Evolutionary conservation across 2,888 invertebrate genomes (phyloP).

Genomic region (Scaptomyza parva): DNA sequence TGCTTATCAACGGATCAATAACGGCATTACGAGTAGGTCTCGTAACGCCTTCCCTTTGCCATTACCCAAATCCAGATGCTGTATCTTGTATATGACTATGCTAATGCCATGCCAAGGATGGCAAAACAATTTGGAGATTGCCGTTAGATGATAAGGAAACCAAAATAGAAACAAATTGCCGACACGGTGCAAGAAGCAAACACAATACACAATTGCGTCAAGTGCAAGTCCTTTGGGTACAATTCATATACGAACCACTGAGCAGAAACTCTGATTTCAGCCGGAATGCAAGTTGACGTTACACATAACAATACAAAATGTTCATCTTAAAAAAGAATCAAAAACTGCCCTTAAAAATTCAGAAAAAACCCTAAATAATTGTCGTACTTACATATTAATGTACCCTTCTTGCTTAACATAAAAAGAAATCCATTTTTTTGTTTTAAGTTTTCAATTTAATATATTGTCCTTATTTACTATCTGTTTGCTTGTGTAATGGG

Average conservation of each 20-base stretch:
- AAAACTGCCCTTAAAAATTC: conserved; percentile 2
- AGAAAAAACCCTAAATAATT: background rate
- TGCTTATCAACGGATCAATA: conserved; percentile 75
- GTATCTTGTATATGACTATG: conserved; percentile 51
- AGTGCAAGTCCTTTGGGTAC: conserved; percentile 76
- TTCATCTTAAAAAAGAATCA: background rate
- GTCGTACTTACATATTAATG: background rate
- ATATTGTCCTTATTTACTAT: background rate
- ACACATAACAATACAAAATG: background rate
- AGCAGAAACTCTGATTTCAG: conserved; percentile 32
- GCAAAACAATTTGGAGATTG: conserved; percentile 75
- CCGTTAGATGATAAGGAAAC: conserved; percentile 69
- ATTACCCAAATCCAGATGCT: conserved; percentile 4
- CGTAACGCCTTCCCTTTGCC: conserved; percentile 1
- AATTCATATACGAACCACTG: conserved; percentile 59
- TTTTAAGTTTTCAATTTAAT: background rate
- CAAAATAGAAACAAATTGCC: conserved; percentile 80
- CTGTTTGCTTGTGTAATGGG: background rate
- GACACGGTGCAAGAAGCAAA: conserved; percentile 60
- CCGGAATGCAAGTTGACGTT: conserved; percentile 10
- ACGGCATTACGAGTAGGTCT: conserved; percentile 60
- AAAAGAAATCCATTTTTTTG: background rate
- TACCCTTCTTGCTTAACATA: background rate
- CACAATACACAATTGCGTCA: conserved; percentile 63
- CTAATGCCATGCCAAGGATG: conserved; percentile 59